Evolutionary conservation across 2,888 invertebrate genomes (phyloP).

Genomic region (Ypsolopha scabrella): DNA sequence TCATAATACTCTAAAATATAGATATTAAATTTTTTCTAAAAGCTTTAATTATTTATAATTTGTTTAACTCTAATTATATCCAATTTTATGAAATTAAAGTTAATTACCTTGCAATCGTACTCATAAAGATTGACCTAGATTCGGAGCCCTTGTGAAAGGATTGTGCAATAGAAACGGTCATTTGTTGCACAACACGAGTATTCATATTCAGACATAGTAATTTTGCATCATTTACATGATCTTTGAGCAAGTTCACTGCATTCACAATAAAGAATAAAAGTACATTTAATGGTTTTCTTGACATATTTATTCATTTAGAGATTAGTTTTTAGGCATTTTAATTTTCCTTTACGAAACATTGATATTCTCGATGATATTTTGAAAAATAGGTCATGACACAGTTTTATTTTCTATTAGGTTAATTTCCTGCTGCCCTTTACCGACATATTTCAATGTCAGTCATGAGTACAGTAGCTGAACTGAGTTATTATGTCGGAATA

Average conservation of each 20-base stretch:
- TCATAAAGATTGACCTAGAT: conserved; percentile 68
- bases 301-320: conserved; percentile 1
- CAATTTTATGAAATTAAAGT: background rate
- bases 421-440: conserved; percentile 66
- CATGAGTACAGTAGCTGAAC: conserved; percentile 75
- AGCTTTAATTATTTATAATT: background rate
- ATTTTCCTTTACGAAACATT: background rate
- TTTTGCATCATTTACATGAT: conserved; percentile 51
- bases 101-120: conserved; percentile 33
- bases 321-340: background rate
- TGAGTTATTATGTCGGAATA: conserved; percentile 81
- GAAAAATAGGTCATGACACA: conserved; percentile 54
- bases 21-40: conserved; percentile 5
- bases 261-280: conserved; percentile 22
- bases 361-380: conserved; percentile 8
- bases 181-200: conserved; percentile 66
- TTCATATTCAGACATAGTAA: conserved; percentile 59
- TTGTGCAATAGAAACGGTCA: conserved; percentile 71
- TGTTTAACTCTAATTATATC: background rate
- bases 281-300: conserved; percentile 20
- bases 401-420: conserved; percentile 51
- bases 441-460: conserved; percentile 71
- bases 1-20: background rate
- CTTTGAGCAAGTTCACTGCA: conserved; percentile 23
- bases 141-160: conserved; percentile 70